These are phyloP conservation scores for Drosophila eohydei DNA, from an alignment of 2,888 invertebrate genomes.

Conservation along the genomic window DNA sequence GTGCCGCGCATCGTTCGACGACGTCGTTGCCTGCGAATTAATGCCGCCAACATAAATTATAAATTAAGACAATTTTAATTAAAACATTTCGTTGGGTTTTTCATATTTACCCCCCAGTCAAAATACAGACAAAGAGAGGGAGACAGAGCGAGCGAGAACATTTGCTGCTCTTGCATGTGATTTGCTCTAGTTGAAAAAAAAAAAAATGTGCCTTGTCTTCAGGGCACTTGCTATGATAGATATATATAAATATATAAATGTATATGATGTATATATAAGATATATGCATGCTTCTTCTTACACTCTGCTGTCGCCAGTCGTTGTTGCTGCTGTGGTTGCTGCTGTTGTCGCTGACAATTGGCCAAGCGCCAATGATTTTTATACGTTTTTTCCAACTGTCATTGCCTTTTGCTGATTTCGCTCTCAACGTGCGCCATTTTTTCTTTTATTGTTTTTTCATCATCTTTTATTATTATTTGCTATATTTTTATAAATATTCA, in stretches of 20 bases:
- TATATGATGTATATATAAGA: conserved; percentile 28
- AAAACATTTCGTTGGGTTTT: conserved; percentile 66
- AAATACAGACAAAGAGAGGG: not conserved
- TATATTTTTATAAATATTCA: conserved; percentile 3
- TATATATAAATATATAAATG: conserved; percentile 18
- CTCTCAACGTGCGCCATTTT: conserved; percentile 25
- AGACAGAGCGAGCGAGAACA: not conserved
- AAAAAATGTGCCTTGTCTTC: conserved; percentile 29
- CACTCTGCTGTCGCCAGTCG: conserved; percentile 48
- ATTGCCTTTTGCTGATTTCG: conserved; percentile 24
- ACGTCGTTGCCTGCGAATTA: conserved; percentile 65
- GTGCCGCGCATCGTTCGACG: conserved; percentile 38
- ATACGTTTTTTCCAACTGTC: conserved; percentile 54
- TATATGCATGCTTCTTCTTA: conserved; percentile 25
- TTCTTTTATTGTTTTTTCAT: conserved; percentile 18
- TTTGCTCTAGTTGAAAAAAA: conserved; percentile 49
- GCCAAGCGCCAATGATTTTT: conserved; percentile 75
- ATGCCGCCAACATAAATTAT: conserved; percentile 77
- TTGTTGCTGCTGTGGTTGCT: conserved; percentile 33
- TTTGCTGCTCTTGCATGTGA: conserved; percentile 43
- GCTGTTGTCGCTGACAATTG: conserved; percentile 66
- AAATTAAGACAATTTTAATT: conserved; percentile 78
- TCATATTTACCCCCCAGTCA: conserved; percentile 24
- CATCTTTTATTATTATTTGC: conserved; percentile 5
- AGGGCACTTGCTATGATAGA: conserved; percentile 33